Conservation (phyloP, 2,888 invertebrate species). For the Epinotia brunnichana region DNA sequence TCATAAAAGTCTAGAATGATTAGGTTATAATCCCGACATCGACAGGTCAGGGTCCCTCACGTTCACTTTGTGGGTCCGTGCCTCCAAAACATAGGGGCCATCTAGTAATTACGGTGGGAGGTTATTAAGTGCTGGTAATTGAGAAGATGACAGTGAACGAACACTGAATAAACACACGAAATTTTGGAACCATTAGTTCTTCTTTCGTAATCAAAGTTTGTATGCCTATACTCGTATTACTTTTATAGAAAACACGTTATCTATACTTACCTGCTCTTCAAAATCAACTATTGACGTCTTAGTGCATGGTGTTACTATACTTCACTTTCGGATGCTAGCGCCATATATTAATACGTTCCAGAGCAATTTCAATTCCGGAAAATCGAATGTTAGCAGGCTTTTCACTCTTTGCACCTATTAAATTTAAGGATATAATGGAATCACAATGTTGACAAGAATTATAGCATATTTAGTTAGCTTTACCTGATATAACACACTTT, state of each 20-base stretch:
- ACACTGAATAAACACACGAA: neutral
- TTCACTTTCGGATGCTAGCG: too few species aligned
- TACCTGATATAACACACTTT: too few species aligned
- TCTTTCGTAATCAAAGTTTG: neutral
- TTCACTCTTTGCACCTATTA: too few species aligned
- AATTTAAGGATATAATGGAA: too few species aligned
- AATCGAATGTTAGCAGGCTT: too few species aligned
- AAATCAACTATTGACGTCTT: too few species aligned
- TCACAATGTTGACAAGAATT: too few species aligned
- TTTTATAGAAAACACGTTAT: neutral
- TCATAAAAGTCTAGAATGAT: conserved; percentile 27
- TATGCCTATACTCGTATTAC: neutral
- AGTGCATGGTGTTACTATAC: too few species aligned
- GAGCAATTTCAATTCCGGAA: too few species aligned
- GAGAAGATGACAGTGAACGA: conserved; percentile 7
- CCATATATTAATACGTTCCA: too few species aligned
- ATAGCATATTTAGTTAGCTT: too few species aligned
- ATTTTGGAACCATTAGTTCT: neutral
- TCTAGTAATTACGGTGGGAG: neutral
- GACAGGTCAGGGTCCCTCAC: conserved; percentile 36
- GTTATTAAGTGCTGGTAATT: conserved; percentile 18
- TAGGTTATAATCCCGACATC: conserved; percentile 16
- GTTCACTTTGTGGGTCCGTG: conserved; percentile 6
- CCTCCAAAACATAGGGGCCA: conserved; percentile 13
- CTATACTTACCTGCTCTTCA: too few species aligned